phyloP scores from a whole-genome alignment of 1,140 invertebrate genomes.

The Trypoxylus dichotomus region DNA sequence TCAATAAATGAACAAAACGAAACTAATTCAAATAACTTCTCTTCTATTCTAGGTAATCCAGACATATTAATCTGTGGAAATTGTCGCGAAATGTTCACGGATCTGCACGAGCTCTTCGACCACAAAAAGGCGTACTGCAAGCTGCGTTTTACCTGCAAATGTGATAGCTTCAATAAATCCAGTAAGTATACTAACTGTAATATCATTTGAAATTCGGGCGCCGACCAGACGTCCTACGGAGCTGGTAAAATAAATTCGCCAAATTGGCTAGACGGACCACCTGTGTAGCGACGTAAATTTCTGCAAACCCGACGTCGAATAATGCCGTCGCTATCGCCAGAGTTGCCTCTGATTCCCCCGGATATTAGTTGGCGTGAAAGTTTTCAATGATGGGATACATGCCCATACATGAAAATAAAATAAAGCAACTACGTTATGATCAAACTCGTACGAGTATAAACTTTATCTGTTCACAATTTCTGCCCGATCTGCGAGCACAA shows the following conservation, averaged over 20 bases:
- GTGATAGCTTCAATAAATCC: constrained; percentile 57
- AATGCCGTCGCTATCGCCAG: not conserved
- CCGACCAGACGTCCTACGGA: not conserved
- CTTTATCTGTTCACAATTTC: too few species aligned
- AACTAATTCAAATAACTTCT: not conserved
- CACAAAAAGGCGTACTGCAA: constrained; percentile 87
- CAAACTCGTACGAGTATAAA: too few species aligned
- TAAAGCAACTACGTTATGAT: too few species aligned
- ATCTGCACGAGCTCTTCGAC: constrained; percentile 78
- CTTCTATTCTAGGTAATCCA: constrained; percentile 68
- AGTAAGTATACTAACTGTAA: constrained; percentile 45
- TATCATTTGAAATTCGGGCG: not conserved
- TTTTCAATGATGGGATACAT: constrained; percentile 28
- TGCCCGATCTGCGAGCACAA: too few species aligned
- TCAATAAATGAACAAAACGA: too few species aligned
- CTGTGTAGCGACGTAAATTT: constrained; percentile 38
- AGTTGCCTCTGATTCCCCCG: constrained; percentile 14
- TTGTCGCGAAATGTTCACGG: constrained; percentile 81
- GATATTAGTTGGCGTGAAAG: constrained; percentile 34
- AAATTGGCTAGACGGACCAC: constrained; percentile 28
- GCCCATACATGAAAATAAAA: too few species aligned
- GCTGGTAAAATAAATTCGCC: not conserved
- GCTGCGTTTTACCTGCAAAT: constrained; percentile 83
- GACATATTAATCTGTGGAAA: constrained; percentile 89
- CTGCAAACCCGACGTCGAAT: not conserved